Evolutionary conservation across 2,888 invertebrate species (phyloP).

Genomic region (Gymnoscelis rufifasciata): DNA sequence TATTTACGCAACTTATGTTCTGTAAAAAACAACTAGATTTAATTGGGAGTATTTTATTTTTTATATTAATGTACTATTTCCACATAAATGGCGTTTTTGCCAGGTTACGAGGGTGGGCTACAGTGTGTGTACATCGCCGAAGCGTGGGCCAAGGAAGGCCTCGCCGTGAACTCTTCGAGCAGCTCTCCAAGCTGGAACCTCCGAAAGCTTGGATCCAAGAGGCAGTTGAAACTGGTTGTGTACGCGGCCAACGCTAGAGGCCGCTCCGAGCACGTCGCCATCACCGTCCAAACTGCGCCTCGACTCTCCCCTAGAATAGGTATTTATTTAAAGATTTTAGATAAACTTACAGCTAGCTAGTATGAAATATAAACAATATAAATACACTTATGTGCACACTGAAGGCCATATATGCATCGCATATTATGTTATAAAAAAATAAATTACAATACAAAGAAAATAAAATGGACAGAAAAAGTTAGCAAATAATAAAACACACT

Average conservation of each 20-base stretch:
- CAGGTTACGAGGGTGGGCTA: conserved; percentile 88
- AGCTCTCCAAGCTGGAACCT: conserved; percentile 87
- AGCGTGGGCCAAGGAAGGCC: conserved; percentile 81
- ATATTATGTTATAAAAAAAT: too few species aligned
- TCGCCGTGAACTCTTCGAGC: conserved; percentile 84
- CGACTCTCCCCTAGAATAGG: conserved; percentile 62
- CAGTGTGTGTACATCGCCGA: conserved; percentile 85
- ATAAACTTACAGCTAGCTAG: too few species aligned
- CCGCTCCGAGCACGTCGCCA: conserved; percentile 83
- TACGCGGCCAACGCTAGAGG: conserved; percentile 92
- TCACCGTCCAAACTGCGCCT: conserved; percentile 62
- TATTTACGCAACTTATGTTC: too few species aligned
- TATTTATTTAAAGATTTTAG: conserved; percentile 26
- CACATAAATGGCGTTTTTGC: neutral
- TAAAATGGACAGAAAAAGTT: too few species aligned
- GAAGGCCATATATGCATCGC: too few species aligned
- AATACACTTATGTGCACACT: too few species aligned
- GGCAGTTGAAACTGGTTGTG: conserved; percentile 86
- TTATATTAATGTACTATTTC: neutral
- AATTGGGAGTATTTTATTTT: too few species aligned
- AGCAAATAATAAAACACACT: too few species aligned
- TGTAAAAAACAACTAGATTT: too few species aligned
- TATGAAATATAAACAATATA: too few species aligned
- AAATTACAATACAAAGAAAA: too few species aligned
- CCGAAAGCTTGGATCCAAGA: conserved; percentile 86